These are phyloP conservation scores for Plebejus anna DNA, from an alignment of 2,888 invertebrate genomes.

Conservation along the genomic window DNA sequence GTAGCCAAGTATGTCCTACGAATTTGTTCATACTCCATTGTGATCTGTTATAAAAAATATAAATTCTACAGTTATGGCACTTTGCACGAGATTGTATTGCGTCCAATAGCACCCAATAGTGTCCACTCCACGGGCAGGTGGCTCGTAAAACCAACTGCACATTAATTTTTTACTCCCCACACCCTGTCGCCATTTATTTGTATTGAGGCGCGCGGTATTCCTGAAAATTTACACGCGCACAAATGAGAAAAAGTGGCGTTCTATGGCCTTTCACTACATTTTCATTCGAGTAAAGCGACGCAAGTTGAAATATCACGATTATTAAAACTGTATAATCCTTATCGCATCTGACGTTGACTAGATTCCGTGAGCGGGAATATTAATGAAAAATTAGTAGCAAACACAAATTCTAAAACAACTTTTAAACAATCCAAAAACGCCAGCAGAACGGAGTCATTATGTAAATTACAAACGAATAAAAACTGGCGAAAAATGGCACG, in stretches of 20 bases:
- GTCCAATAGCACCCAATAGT: conserved; percentile 37
- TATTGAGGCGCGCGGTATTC: conserved; percentile 43
- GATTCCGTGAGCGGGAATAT: not conserved
- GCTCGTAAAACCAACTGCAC: conserved; percentile 67
- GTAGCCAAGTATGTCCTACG: not conserved
- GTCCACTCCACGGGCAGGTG: conserved; percentile 57
- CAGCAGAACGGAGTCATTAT: conserved; percentile 14
- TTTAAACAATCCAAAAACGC: conserved; percentile 12
- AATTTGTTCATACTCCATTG: not conserved
- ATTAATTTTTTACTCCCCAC: conserved; percentile 56
- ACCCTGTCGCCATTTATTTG: conserved; percentile 57
- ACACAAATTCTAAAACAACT: conserved; percentile 17
- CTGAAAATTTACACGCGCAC: conserved; percentile 36
- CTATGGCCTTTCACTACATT: not conserved
- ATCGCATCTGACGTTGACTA: not conserved
- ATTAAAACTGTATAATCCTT: not conserved
- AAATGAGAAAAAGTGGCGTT: conserved; percentile 19
- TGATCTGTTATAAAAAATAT: not conserved
- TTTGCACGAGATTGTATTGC: conserved; percentile 8
- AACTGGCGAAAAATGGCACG: conserved; percentile 8
- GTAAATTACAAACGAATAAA: conserved; percentile 24
- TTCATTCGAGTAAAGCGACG: not conserved
- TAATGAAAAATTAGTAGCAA: conserved; percentile 4
- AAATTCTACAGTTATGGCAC: conserved; percentile 8
- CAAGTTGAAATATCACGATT: conserved; percentile 5